Conservation (phyloP, 2,888 invertebrate genomes). For the Euphydryas editha region DNA sequence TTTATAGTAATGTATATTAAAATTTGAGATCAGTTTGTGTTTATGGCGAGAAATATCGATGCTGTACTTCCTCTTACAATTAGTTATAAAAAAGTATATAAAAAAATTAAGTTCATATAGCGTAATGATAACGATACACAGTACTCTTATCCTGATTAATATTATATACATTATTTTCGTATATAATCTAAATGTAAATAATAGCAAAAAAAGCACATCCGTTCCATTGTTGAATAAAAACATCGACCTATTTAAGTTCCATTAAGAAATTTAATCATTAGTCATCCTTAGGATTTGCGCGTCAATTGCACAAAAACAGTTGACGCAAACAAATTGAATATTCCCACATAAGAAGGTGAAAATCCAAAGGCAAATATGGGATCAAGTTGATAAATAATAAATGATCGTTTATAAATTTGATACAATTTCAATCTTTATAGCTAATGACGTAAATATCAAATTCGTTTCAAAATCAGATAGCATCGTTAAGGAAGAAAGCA, state of each 20-base stretch:
- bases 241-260: conserved; percentile 55
- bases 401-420: conserved; percentile 55
- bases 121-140: neutral
- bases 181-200: neutral
- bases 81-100: conserved; percentile 20
- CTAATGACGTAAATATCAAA: conserved; percentile 45
- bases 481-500: conserved; percentile 63
- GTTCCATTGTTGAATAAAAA: conserved; percentile 11
- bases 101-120: conserved; percentile 16
- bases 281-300: conserved; percentile 72
- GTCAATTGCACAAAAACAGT: conserved; percentile 82
- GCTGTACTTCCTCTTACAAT: conserved; percentile 33
- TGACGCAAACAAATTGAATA: conserved; percentile 80
- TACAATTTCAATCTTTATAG: conserved; percentile 50
- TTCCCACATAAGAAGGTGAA: conserved; percentile 82
- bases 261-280: conserved; percentile 70
- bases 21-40: conserved; percentile 31
- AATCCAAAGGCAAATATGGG: conserved; percentile 78
- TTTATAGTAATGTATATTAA: conserved; percentile 38
- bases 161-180: neutral
- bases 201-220: neutral
- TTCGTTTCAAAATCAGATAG: conserved; percentile 45
- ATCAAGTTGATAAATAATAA: conserved; percentile 70
- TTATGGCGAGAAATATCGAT: conserved; percentile 34
- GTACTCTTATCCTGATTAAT: neutral